Evolutionary conservation across 2,113 vertebrate genomes (phyloP).

Genomic region (Platichthys flesus): DNA sequence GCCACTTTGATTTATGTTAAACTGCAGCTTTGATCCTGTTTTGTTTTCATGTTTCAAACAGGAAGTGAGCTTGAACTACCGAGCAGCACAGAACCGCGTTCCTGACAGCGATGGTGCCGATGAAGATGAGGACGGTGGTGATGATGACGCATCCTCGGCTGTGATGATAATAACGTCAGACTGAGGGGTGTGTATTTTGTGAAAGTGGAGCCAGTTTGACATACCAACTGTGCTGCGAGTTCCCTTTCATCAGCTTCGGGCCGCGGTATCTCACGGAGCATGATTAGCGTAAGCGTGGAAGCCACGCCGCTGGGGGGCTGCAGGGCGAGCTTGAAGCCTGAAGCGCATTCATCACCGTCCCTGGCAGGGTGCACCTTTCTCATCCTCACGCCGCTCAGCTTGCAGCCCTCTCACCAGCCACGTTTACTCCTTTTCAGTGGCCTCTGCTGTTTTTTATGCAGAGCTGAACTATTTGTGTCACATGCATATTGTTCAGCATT

Average conservation of each 20-base stretch:
- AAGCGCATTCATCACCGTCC: conserved; percentile 86
- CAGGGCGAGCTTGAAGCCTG: conserved; percentile 83
- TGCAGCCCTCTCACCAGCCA: conserved; percentile 64
- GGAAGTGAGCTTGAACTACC: conserved; percentile 27
- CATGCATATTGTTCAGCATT: conserved; percentile 25
- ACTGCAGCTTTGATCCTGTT: conserved; percentile 44
- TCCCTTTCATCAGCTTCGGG: conserved; percentile 86
- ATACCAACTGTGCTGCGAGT: conserved; percentile 38
- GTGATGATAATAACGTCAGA: conserved; percentile 3
- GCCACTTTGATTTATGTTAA: conserved; percentile 38
- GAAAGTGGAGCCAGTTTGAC: conserved; percentile 43
- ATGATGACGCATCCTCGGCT: too few species aligned
- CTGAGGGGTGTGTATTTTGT: conserved; percentile 41
- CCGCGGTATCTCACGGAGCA: conserved; percentile 79
- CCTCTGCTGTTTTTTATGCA: conserved; percentile 39
- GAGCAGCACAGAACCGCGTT: neutral
- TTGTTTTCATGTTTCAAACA: conserved; percentile 33
- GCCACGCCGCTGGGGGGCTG: conserved; percentile 80
- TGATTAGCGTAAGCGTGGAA: conserved; percentile 83
- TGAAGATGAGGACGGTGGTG: neutral
- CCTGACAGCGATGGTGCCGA: neutral
- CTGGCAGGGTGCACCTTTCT: conserved; percentile 86
- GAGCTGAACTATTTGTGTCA: neutral
- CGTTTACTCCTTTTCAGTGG: conserved; percentile 43
- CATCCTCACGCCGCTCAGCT: conserved; percentile 74